phyloP scores from a whole-genome alignment of 2,113 vertebrate species.

The Colaptes auratus region DNA sequence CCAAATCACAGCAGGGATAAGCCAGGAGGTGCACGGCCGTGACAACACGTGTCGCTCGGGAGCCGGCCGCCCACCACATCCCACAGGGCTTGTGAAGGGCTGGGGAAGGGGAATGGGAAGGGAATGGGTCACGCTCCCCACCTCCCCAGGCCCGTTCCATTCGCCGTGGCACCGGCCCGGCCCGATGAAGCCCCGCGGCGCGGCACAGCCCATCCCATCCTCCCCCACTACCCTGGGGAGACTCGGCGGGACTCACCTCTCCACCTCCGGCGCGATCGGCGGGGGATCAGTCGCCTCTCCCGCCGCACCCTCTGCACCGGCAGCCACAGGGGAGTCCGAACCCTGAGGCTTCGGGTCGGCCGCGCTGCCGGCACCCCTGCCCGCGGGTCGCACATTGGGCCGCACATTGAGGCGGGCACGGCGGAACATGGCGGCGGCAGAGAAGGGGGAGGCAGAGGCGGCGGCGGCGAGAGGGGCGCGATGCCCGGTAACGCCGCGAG shows the following conservation, averaged over 20 bases:
- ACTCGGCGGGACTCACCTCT: background rate
- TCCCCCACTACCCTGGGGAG: too few relatives aligned
- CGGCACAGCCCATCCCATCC: background rate
- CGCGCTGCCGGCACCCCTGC: background rate
- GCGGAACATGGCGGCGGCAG: conserved; percentile 82
- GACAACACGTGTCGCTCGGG: fast-evolving
- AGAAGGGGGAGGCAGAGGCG: background rate
- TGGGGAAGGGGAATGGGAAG: too few relatives aligned
- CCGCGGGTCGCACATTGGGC: conserved; percentile 83
- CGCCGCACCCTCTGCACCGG: background rate
- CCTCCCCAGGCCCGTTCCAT: too few relatives aligned
- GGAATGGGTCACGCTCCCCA: too few relatives aligned
- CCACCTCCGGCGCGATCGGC: background rate
- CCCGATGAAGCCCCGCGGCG: fast-evolving
- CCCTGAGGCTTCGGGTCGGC: background rate
- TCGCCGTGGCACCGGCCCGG: too few relatives aligned
- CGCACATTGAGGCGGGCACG: conserved; percentile 88
- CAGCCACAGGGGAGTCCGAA: background rate
- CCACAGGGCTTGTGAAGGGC: background rate
- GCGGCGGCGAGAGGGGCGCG: background rate
- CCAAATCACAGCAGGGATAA: fast-evolving
- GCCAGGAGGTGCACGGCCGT: too few relatives aligned
- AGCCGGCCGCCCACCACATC: fast-evolving
- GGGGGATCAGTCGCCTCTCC: background rate
- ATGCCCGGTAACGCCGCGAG: background rate